Conservation (phyloP, 2,888 invertebrate species). For the Macropis europaea region DNA sequence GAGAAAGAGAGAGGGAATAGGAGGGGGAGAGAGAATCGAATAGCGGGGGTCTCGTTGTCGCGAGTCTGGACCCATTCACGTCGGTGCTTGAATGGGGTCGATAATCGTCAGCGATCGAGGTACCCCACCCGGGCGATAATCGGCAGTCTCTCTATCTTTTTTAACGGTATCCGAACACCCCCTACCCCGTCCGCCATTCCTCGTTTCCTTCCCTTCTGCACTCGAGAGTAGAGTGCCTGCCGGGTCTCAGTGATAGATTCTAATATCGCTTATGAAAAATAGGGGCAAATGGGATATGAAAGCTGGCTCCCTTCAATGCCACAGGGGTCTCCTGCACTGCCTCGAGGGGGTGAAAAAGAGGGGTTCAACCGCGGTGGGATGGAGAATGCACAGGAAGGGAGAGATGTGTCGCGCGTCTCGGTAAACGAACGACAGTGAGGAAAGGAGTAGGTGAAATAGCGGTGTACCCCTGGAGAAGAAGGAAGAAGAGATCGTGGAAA, state of each 20-base stretch:
- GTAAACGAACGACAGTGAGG: constrained; percentile 32
- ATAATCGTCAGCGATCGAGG: constrained; percentile 71
- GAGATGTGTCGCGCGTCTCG: constrained; percentile 33
- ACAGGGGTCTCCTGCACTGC: constrained; percentile 43
- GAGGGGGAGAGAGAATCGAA: constrained; percentile 25
- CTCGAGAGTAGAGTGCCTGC: constrained; percentile 49
- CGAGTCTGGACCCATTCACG: constrained; percentile 60
- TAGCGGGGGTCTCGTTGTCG: constrained; percentile 41
- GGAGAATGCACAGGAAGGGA: background rate
- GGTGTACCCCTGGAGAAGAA: constrained; percentile 31
- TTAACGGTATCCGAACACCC: constrained; percentile 52
- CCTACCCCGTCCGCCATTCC: constrained; percentile 21
- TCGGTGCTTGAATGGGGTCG: constrained; percentile 67
- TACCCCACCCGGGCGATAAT: constrained; percentile 66
- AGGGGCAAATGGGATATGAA: constrained; percentile 66
- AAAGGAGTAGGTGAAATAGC: constrained; percentile 51
- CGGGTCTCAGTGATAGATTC: constrained; percentile 67
- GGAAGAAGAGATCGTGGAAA: constrained; percentile 11
- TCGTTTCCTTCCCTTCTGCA: constrained; percentile 44
- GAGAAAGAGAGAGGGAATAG: constrained; percentile 6
- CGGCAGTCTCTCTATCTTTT: constrained; percentile 60
- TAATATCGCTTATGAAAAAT: constrained; percentile 72
- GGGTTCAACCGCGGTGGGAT: constrained; percentile 4
- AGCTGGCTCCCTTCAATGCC: constrained; percentile 60
- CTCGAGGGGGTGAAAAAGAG: background rate